Percentiles rank a stretch among this genome's conserved stretches.
Conservation (phyloP, 1,140 invertebrate genomes). For the Diabrotica undecimpunctata region DNA sequence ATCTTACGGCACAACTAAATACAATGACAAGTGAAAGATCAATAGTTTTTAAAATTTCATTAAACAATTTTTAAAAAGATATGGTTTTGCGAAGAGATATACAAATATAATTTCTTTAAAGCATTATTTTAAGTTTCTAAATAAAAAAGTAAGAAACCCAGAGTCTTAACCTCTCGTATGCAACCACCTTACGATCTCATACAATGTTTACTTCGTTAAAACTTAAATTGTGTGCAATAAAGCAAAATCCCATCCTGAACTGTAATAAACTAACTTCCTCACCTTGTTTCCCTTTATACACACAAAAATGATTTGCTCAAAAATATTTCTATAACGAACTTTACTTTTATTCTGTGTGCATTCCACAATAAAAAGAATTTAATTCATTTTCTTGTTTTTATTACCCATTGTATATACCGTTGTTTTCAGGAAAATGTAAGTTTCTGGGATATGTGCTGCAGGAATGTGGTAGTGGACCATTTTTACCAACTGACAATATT, state of each 20-base stretch:
- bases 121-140: too few relatives aligned
- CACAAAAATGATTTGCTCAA: conserved; percentile 42
- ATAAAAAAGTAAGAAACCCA: too few relatives aligned
- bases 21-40: too few relatives aligned
- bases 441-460: too few relatives aligned
- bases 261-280: conserved; percentile 34
- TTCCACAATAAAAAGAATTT: conserved; percentile 42
- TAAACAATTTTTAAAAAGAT: too few relatives aligned
- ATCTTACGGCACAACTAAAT: too few relatives aligned
- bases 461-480: too few relatives aligned
- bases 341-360: conserved; percentile 40
- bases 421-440: background rate
- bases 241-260: conserved; percentile 36
- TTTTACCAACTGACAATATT: too few relatives aligned
- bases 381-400: conserved; percentile 32
- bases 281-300: conserved; percentile 35
- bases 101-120: too few relatives aligned
- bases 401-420: conserved; percentile 21
- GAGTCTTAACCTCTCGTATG: background rate
- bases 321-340: conserved; percentile 41
- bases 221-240: conserved; percentile 42
- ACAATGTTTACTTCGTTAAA: conserved; percentile 40
- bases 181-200: conserved; percentile 9
- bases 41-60: too few relatives aligned
- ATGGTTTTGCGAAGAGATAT: too few relatives aligned